Conservation (phyloP, 2,797 vertebrate species). For the Pagetopsis macropterus region DNA sequence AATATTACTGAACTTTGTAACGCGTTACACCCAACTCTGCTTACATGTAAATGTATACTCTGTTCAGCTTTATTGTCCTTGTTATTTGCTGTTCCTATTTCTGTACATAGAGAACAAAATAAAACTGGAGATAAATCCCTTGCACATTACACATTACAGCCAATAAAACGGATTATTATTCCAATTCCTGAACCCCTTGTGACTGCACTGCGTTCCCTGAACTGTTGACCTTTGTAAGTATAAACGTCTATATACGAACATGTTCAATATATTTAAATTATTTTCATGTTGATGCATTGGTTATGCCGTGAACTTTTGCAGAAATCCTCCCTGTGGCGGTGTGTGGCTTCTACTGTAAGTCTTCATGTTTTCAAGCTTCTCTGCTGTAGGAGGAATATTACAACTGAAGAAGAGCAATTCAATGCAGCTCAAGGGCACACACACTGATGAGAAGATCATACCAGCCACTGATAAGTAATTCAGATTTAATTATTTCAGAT, state of each 20-base stretch:
- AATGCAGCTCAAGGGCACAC: background rate
- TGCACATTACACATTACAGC: background rate
- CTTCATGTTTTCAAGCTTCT: background rate
- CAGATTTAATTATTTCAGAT: background rate
- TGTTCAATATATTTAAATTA: background rate
- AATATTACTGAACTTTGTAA: too few species aligned
- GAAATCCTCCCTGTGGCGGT: constrained; percentile 4
- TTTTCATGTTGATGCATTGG: background rate
- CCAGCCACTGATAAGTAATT: background rate
- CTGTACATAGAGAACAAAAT: background rate
- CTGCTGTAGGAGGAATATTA: constrained; percentile 1
- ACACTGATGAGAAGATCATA: background rate
- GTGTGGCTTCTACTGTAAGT: background rate
- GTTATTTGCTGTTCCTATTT: background rate
- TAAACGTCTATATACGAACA: background rate
- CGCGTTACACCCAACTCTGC: too few species aligned
- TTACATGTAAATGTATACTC: background rate
- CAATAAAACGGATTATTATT: background rate
- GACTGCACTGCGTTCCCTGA: background rate
- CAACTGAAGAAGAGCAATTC: background rate
- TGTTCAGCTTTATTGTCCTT: background rate
- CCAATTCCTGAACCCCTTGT: background rate
- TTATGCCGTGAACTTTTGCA: background rate
- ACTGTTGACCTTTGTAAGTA: background rate
- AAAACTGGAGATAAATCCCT: background rate